Evolutionary conservation across 2,113 vertebrate species (phyloP).

Genomic region (Maccullochella peelii): DNA sequence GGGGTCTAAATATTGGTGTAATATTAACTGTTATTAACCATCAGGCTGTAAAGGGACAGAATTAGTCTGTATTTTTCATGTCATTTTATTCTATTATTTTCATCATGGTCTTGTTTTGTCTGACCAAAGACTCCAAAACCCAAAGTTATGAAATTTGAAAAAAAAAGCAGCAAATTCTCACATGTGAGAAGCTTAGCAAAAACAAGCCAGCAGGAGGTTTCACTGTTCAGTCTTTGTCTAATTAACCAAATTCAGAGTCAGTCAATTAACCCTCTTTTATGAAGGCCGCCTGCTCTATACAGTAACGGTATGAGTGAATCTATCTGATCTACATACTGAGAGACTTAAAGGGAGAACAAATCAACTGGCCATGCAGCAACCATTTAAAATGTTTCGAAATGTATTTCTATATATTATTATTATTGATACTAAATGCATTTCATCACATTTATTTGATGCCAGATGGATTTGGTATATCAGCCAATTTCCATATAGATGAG

Average conservation of each 20-base stretch:
- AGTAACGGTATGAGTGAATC: neutral
- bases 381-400: neutral
- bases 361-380: neutral
- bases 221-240: neutral
- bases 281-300: neutral
- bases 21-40: too few relatives aligned
- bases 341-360: neutral
- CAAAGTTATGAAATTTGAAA: neutral
- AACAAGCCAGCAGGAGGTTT: neutral
- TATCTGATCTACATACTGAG: neutral
- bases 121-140: neutral
- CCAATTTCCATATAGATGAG: constrained; percentile 24
- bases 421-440: neutral
- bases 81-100: too few relatives aligned
- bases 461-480: neutral
- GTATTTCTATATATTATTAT: neutral
- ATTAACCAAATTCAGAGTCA: constrained; percentile 15
- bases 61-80: too few relatives aligned
- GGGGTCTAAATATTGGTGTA: neutral
- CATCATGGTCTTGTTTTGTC: neutral
- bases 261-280: constrained; percentile 18
- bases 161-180: neutral
- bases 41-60: too few relatives aligned
- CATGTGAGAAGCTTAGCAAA: neutral
- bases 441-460: neutral